Base-by-base conservation (phyloP, 2,113 vertebrate genomes). In the Mesocricetus auratus region DNA sequence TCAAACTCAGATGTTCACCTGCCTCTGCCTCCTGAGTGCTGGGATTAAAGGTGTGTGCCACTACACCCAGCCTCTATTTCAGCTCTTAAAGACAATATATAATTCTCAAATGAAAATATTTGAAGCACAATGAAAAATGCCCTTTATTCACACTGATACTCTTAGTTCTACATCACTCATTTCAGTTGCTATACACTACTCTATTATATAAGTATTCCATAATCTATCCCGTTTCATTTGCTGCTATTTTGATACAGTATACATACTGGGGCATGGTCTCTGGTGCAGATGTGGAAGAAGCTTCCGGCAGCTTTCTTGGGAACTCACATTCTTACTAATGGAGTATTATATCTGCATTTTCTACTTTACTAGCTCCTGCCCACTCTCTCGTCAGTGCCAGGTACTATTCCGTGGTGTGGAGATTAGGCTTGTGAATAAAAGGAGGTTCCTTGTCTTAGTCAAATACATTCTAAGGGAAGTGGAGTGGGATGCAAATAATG, bases 41-140 rank as follows among this genome's bases (percentile, higher is more conserved):
- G 56, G 42, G 56, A 75, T 29, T 47, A 45, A 64, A 85, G 60
- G 13, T 62, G 7, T 83, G 24, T 2, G 1, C n/a, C 26, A 64
- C 4, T 16, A 64, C 58, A 31, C 39, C 15, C 39, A 31, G 58
- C 7, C 58, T 85, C 83, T 86, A 33, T 62, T 62, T 73, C 24
- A 82, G 53, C 36, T 73, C 50, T n/a, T 94, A 62, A 95, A 92
- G 45, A 92, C 22, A 45, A 39, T 45, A 16, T 79, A 22, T 50
- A 77, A 36, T 62, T 82, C 94, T 82, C 68, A 89, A 94, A 17
- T 22, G 88, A 89, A 96, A 53, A 78, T 86, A 91, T 75, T 60
- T 93, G 36, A 81, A 92, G 47, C 47, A 73, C 6, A 92, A 19
- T n/a, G 39, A 91, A 89, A 39, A 96, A 45, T 82, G 68, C 26